These are phyloP conservation scores for Caenorhabditis afra DNA, from an alignment of 2,888 invertebrate species.

Conservation along the genomic window DNA sequence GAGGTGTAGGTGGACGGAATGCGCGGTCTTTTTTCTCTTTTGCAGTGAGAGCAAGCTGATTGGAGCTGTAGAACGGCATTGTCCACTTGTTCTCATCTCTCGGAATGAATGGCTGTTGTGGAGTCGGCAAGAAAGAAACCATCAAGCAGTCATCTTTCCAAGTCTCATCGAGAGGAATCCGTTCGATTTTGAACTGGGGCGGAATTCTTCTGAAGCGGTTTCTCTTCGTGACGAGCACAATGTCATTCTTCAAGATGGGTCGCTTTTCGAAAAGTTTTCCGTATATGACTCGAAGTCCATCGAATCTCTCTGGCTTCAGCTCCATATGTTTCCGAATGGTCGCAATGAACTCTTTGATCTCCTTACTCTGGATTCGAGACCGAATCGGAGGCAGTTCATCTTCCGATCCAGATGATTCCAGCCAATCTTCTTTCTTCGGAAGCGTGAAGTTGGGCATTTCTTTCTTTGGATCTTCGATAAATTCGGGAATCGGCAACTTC, in stretches of 20 bases:
- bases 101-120: background rate
- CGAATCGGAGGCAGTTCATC: constrained; percentile 49
- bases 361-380: constrained; percentile 35
- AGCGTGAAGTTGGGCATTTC: constrained; percentile 12
- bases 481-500: constrained; percentile 29
- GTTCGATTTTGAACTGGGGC: constrained; percentile 29
- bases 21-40: constrained; percentile 13
- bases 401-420: constrained; percentile 49
- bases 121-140: constrained; percentile 17
- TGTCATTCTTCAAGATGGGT: constrained; percentile 43
- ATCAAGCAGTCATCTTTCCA: constrained; percentile 24
- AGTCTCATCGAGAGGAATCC: constrained; percentile 17
- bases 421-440: constrained; percentile 42
- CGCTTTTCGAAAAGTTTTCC: constrained; percentile 49
- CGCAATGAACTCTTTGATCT: constrained; percentile 34
- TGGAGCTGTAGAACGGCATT: constrained; percentile 33
- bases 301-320: constrained; percentile 26
- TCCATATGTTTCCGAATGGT: constrained; percentile 34
- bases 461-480: constrained; percentile 32
- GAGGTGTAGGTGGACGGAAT: constrained; percentile 43
- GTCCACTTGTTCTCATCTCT: constrained; percentile 37
- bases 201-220: constrained; percentile 11
- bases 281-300: constrained; percentile 30
- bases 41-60: background rate
- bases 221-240: constrained; percentile 40